Evolutionary conservation across 2,113 vertebrate genomes (phyloP).

Genomic region (pig (Sus scrofa)): DNA sequence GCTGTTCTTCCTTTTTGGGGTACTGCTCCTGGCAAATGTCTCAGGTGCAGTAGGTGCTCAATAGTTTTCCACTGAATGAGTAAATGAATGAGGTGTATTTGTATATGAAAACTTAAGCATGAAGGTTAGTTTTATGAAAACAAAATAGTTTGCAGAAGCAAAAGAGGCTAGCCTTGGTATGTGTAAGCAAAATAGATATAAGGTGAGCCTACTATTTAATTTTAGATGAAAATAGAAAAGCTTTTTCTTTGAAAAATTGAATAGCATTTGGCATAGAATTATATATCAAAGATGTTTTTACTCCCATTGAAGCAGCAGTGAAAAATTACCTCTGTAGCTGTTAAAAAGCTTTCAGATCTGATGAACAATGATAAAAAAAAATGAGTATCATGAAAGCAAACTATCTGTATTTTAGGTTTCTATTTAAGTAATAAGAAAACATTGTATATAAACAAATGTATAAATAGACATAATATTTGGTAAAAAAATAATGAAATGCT

Average conservation of each 20-base stretch:
- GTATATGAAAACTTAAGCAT: neutral
- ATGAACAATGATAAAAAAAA: neutral
- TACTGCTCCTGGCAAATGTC: neutral
- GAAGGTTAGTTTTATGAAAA: no score
- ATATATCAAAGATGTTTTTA: neutral
- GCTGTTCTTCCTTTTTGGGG: neutral
- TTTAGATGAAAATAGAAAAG: conserved; percentile 14
- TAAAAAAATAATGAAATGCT: conserved; percentile 23
- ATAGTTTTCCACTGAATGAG: neutral
- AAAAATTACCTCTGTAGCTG: neutral
- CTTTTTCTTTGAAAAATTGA: neutral
- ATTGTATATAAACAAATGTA: neutral
- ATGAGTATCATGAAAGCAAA: conserved; percentile 1
- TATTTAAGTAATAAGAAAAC: neutral
- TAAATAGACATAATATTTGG: neutral
- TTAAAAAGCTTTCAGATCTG: neutral
- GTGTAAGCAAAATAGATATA: neutral
- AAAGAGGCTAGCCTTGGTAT: neutral
- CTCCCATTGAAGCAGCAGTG: neutral
- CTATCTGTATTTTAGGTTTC: conserved; percentile 9
- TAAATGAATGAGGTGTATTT: neutral
- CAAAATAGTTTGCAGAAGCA: neutral
- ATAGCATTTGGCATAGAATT: neutral
- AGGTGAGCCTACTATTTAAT: neutral
- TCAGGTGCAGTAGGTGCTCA: neutral